Conservation (phyloP, 1,140 invertebrate genomes). For the Drosophila aff. region DNA sequence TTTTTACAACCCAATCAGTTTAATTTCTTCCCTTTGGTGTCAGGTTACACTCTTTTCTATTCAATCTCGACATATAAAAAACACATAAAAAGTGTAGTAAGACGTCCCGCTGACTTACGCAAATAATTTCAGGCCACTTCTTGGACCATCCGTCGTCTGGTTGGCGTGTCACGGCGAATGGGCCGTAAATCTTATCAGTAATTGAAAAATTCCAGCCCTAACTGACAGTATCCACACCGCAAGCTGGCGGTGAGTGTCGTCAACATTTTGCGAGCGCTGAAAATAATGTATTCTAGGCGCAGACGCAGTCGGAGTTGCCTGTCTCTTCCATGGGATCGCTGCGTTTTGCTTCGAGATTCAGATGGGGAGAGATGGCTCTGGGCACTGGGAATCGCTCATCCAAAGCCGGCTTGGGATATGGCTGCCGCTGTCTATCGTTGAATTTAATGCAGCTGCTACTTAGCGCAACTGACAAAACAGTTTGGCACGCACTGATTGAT, state of each 20-base stretch:
- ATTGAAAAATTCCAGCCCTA: slow-evolving; percentile 69
- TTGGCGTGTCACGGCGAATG: slow-evolving; percentile 42
- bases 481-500: slow-evolving; percentile 82
- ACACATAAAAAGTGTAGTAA: background rate
- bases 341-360: slow-evolving; percentile 5
- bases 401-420: slow-evolving; percentile 30
- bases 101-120: background rate
- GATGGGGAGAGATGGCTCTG: slow-evolving; percentile 10
- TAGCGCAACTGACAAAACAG: slow-evolving; percentile 78
- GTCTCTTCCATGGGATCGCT: slow-evolving; percentile 41
- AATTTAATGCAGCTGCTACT: slow-evolving; percentile 72
- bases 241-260: slow-evolving; percentile 56
- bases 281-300: slow-evolving; percentile 74
- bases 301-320: slow-evolving; percentile 19
- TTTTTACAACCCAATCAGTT: background rate
- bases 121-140: slow-evolving; percentile 13
- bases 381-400: slow-evolving; percentile 16
- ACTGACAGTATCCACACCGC: slow-evolving; percentile 49
- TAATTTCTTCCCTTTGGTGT: background rate
- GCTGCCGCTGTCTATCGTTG: slow-evolving; percentile 33
- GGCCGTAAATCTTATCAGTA: slow-evolving; percentile 60
- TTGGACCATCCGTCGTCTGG: slow-evolving; percentile 4
- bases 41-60: slow-evolving; percentile 1
- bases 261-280: slow-evolving; percentile 54
- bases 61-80: background rate